A percentile compares a stretch with the other conserved stretches of the same genome.
phyloP scores from a whole-genome alignment of 2,113 vertebrate genomes.

The Corythornis madagascariensis region DNA sequence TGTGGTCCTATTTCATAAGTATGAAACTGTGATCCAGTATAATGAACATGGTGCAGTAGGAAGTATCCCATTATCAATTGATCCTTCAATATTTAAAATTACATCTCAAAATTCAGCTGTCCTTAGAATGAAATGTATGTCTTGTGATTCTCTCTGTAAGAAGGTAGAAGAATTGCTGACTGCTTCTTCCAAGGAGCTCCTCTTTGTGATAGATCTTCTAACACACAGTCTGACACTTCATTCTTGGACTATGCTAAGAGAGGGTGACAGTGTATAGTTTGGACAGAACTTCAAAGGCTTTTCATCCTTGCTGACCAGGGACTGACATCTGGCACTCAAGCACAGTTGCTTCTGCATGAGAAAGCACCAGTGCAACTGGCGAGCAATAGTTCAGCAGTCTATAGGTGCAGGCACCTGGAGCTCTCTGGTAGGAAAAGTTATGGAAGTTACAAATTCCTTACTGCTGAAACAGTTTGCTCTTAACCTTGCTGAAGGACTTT shows the following conservation, averaged over 20 bases:
- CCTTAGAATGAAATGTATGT: background rate
- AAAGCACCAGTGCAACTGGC: background rate
- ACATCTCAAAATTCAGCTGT: background rate
- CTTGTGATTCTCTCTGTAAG: background rate
- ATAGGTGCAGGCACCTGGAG: background rate
- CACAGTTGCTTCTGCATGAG: too few species aligned
- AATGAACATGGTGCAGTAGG: background rate
- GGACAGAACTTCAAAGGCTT: too few species aligned
- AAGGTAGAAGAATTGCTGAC: too few species aligned
- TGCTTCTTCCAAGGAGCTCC: too few species aligned
- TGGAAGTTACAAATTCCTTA: background rate
- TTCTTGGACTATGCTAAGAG: too few species aligned
- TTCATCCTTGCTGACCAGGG: too few species aligned
- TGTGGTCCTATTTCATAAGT: background rate
- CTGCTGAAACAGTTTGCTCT: background rate
- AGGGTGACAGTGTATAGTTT: too few species aligned
- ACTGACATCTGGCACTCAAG: too few species aligned
- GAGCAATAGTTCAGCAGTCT: background rate
- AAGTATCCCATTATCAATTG: background rate
- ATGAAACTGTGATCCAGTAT: background rate
- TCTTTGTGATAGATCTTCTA: too few species aligned
- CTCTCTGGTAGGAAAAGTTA: background rate
- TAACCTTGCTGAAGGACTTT: background rate
- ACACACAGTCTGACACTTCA: too few species aligned
- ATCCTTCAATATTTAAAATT: background rate